Conservation (phyloP, 2,888 invertebrate genomes). For the Dromius quadrimaculatus region DNA sequence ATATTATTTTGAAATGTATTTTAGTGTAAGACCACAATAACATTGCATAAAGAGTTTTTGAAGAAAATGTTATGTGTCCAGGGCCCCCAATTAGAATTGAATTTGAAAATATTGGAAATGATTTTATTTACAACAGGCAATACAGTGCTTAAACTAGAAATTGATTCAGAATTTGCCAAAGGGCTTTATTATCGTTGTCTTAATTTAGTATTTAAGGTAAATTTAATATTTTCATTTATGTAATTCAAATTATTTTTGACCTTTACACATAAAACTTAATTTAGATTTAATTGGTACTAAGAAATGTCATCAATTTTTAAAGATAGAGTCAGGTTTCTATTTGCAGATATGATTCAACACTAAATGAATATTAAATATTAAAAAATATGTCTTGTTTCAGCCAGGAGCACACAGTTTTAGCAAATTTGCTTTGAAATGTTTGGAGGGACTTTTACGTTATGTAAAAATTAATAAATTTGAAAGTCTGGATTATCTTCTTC, state of each 20-base stretch:
- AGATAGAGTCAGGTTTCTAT: too few species aligned
- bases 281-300: too few species aligned
- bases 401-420: background rate
- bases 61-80: constrained; percentile 4
- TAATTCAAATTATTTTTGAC: too few species aligned
- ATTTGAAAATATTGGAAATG: constrained; percentile 25
- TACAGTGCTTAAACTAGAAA: constrained; percentile 8
- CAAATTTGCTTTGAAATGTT: constrained; percentile 22
- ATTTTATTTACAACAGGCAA: constrained; percentile 6
- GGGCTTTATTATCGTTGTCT: constrained; percentile 35
- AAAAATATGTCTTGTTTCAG: constrained; percentile 37
- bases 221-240: too few species aligned
- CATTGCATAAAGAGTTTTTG: constrained; percentile 2
- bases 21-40: constrained; percentile 13
- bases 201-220: constrained; percentile 30
- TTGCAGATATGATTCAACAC: too few species aligned
- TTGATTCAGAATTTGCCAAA: constrained; percentile 16
- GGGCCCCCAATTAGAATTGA: constrained; percentile 11
- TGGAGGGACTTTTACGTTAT: constrained; percentile 26
- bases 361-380: too few species aligned
- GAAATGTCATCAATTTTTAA: too few species aligned
- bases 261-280: too few species aligned
- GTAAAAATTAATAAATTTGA: background rate
- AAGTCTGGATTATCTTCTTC: constrained; percentile 3
- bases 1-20: background rate